Percentiles rank a stretch among this genome's conserved stretches.
phyloP scores from a whole-genome alignment of 2,797 vertebrate species.

The Artibeus lituratus region DNA sequence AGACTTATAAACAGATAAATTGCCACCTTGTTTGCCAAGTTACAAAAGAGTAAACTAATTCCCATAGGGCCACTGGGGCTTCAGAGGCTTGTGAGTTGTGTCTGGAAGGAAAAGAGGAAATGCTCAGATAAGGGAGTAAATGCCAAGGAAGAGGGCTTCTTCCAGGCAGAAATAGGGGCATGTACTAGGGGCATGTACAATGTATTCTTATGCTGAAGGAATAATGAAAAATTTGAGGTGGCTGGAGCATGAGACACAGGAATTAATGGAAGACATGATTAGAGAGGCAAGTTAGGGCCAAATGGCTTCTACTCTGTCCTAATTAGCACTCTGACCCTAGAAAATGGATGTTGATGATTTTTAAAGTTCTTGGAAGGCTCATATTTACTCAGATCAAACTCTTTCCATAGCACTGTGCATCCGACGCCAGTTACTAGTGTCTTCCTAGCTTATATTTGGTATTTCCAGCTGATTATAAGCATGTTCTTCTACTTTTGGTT shows the following conservation, averaged over 20 bases:
- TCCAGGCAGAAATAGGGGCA: neutral
- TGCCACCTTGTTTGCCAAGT: neutral
- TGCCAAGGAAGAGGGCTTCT: neutral
- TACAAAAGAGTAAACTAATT: neutral
- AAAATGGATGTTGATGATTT: neutral
- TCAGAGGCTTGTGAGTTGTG: accelerated
- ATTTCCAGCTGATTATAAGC: neutral
- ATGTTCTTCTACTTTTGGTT: neutral
- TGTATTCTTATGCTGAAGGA: neutral
- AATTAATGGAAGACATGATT: neutral
- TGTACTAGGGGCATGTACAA: too few species aligned
- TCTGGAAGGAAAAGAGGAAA: neutral
- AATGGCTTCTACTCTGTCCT: neutral
- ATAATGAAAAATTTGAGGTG: neutral
- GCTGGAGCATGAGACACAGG: neutral
- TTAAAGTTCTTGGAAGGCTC: neutral
- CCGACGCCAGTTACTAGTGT: neutral
- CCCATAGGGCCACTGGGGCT: too few species aligned
- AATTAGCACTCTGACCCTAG: neutral
- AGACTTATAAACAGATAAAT: neutral
- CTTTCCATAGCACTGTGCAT: neutral
- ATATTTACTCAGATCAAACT: neutral
- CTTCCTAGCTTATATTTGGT: neutral
- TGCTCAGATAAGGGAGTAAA: neutral
- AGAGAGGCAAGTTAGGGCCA: neutral